Conservation (phyloP, 92 coral and sea anemone species). For the Meandrina meandrites region DNA sequence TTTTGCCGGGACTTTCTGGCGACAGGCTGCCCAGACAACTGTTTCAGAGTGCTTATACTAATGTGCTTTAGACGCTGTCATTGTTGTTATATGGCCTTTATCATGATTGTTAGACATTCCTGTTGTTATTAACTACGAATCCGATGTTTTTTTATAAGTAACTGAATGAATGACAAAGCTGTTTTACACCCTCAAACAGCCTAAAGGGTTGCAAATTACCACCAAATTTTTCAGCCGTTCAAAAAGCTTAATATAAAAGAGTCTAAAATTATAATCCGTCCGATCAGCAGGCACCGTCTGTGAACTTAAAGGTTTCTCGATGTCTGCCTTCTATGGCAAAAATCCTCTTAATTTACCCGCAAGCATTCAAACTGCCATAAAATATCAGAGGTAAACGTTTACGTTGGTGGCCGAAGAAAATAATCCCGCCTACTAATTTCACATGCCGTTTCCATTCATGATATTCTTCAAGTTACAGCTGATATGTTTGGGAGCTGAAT, state of each 20-base stretch:
- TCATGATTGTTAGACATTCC: not conserved
- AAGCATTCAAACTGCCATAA: not conserved
- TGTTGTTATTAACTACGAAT: not conserved
- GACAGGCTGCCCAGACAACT: not conserved
- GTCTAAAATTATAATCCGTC: not conserved
- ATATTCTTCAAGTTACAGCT: not conserved
- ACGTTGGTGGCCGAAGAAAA: slow-evolving; percentile 9
- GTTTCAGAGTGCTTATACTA: not conserved
- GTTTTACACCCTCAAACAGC: not conserved
- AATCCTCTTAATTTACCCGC: not conserved
- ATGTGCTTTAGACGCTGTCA: slow-evolving; percentile 4
- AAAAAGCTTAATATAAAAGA: not conserved
- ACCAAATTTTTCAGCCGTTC: not conserved
- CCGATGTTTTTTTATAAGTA: not conserved
- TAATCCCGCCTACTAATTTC: not conserved
- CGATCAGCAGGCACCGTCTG: slow-evolving; percentile 6
- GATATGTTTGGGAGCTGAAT: not conserved
- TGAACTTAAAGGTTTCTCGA: not conserved
- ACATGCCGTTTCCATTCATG: not conserved
- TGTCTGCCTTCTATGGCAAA: not conserved
- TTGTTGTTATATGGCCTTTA: not conserved
- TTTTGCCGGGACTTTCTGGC: slow-evolving; percentile 7
- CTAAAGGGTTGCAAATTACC: not conserved
- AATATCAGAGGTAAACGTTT: not conserved
- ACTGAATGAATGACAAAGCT: not conserved